Conservation (phyloP, 2,888 invertebrate genomes). For the Troglohyphantes excavatus region DNA sequence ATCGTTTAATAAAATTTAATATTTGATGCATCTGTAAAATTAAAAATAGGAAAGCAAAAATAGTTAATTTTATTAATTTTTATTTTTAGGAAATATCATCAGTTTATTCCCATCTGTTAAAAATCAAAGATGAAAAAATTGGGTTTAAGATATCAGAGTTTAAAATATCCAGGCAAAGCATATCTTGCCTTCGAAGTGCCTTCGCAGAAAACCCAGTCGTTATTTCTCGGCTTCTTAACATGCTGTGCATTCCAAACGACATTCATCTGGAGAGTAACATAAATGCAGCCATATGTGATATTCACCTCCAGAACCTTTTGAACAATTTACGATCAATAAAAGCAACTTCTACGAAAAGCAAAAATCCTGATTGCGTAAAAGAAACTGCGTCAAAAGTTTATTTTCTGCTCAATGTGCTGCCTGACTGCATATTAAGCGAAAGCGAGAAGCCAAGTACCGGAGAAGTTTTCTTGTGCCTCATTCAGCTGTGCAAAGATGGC, state of each 20-base stretch:
- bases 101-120: constrained; percentile 23
- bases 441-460: neutral
- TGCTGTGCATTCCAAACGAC: neutral
- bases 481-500: constrained; percentile 19
- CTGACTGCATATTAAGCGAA: neutral
- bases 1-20: neutral
- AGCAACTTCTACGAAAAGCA: constrained; percentile 20
- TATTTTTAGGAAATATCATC: constrained; percentile 49
- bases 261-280: neutral
- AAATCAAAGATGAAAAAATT: neutral
- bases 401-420: constrained; percentile 49
- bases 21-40: too few species aligned
- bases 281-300: constrained; percentile 32
- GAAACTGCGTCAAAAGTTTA: constrained; percentile 36
- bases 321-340: constrained; percentile 36
- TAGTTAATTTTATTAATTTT: neutral
- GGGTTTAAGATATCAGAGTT: neutral
- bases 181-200: constrained; percentile 31
- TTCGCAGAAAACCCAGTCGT: constrained; percentile 47
- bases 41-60: too few species aligned
- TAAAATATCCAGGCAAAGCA: constrained; percentile 26
- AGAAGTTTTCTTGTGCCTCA: constrained; percentile 27
- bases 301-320: constrained; percentile 45
- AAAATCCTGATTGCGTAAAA: constrained; percentile 2
- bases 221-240: constrained; percentile 28